Percentiles rank a stretch among this genome's conserved stretches.
These are phyloP conservation scores for Megalurothrips usitatus DNA, from an alignment of 2,888 invertebrate genomes.

Conservation along the genomic window DNA sequence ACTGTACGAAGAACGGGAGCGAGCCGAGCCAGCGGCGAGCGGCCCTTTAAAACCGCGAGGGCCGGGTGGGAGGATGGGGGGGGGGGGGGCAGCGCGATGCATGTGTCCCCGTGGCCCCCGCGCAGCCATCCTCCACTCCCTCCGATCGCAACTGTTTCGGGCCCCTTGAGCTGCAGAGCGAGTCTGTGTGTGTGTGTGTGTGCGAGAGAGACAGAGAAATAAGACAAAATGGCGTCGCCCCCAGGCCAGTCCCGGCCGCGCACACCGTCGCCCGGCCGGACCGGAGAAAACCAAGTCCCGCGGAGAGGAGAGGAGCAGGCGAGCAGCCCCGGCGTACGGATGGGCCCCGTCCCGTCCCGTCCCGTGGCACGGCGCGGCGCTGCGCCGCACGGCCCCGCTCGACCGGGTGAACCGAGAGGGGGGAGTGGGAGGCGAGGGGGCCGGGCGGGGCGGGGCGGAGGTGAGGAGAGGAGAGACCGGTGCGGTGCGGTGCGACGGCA, in stretches of 20 bases:
- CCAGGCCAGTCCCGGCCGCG: background rate
- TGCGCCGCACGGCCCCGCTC: constrained; percentile 23
- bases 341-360: constrained; percentile 10
- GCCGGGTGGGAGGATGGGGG: too few species aligned
- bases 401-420: constrained; percentile 29
- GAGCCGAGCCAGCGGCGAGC: too few species aligned
- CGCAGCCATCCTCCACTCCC: too few species aligned
- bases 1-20: too few species aligned
- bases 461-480: constrained; percentile 35
- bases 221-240: constrained; percentile 9
- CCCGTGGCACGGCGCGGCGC: constrained; percentile 24
- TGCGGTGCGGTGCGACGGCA: constrained; percentile 3
- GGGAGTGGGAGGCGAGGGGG: constrained; percentile 29
- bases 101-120: too few species aligned
- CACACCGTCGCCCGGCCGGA: background rate
- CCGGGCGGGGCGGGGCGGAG: constrained; percentile 27
- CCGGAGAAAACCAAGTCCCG: background rate
- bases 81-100: too few species aligned
- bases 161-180: too few species aligned
- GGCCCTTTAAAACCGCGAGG: too few species aligned
- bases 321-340: constrained; percentile 38
- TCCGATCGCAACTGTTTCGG: too few species aligned
- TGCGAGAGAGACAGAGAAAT: too few species aligned
- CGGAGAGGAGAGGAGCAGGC: background rate
- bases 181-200: too few species aligned